Conservation (phyloP, 1,140 invertebrate species). For the Cyphomyrmex costatus region DNA sequence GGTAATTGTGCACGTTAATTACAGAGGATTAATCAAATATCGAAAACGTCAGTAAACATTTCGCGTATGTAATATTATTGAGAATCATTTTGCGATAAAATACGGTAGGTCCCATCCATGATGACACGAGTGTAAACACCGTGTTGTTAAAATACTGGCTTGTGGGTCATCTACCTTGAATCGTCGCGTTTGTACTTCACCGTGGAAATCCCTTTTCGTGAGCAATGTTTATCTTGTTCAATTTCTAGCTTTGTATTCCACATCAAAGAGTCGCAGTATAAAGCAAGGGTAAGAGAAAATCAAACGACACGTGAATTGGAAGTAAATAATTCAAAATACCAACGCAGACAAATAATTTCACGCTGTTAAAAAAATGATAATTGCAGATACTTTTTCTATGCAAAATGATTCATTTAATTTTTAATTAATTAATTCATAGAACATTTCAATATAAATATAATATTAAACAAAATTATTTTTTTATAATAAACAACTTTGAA, state of each 20-base stretch:
- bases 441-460: not conserved
- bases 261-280: conserved; percentile 37
- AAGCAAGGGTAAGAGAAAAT: not conserved
- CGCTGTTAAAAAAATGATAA: not conserved
- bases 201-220: conserved; percentile 22
- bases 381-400: not conserved
- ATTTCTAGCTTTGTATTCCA: conserved; percentile 43
- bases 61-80: conserved; percentile 61
- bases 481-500: not conserved
- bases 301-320: conserved; percentile 39
- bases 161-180: conserved; percentile 3
- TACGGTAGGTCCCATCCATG: not conserved
- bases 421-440: not conserved
- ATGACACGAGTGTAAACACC: conserved; percentile 44
- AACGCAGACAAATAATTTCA: conserved; percentile 27
- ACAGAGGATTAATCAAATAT: conserved; percentile 54
- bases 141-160: conserved; percentile 49
- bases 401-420: conserved; percentile 18
- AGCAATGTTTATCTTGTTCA: conserved; percentile 41
- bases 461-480: not conserved
- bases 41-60: conserved; percentile 46
- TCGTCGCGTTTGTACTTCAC: conserved; percentile 12
- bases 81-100: conserved; percentile 53
- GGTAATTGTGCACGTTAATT: conserved; percentile 52
- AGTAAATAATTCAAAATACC: conserved; percentile 19